A percentile compares a stretch with the other conserved stretches of the same genome.
Evolutionary conservation across 2,797 vertebrate species (phyloP).

Genomic region (Mus spretus): DNA sequence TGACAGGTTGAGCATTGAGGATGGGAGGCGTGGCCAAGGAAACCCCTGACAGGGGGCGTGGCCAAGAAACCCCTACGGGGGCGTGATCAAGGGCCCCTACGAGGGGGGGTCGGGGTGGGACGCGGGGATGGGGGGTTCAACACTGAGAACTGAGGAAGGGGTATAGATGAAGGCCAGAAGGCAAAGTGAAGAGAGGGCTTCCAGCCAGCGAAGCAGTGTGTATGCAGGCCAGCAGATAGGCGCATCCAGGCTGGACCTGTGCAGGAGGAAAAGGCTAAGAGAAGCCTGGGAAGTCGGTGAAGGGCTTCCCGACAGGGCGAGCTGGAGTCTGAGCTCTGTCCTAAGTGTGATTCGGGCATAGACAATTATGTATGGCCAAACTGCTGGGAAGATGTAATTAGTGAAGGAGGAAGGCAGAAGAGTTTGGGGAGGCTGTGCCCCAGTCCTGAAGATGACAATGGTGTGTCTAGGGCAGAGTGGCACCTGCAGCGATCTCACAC

Average conservation of each 20-base stretch:
- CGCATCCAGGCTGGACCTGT: accelerated
- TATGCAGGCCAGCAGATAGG: background rate
- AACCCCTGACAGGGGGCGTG: no score
- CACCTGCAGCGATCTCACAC: background rate
- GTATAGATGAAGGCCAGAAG: background rate
- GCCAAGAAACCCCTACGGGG: background rate
- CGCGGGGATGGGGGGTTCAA: background rate
- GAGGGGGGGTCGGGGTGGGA: no score
- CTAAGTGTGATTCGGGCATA: background rate
- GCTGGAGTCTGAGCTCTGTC: background rate
- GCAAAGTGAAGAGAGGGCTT: background rate
- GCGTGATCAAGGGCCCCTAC: background rate
- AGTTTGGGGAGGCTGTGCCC: background rate
- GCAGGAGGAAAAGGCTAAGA: background rate
- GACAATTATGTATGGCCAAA: background rate
- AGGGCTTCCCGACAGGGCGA: background rate
- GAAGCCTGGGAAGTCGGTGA: accelerated
- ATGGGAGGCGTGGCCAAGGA: background rate
- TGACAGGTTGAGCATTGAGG: background rate
- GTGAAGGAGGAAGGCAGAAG: background rate
- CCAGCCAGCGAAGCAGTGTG: background rate
- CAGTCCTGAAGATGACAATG: background rate
- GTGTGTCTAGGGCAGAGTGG: background rate
- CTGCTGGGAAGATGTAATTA: background rate
- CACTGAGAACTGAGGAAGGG: background rate